Evolutionary conservation across 2,888 invertebrate genomes (phyloP).

Genomic region (Melieria omissa): DNA sequence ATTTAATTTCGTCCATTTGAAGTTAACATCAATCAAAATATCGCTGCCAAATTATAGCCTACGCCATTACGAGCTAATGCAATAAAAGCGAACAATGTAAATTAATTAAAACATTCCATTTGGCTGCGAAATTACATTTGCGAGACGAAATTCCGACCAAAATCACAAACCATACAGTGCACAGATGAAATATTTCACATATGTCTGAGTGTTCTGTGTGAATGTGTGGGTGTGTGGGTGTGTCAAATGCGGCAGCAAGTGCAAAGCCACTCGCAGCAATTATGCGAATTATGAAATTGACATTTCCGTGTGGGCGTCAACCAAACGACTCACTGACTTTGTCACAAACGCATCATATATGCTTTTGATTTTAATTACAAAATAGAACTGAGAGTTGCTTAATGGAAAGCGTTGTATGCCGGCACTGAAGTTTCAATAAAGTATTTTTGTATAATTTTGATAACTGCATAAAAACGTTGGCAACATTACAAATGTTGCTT

Average conservation of each 20-base stretch:
- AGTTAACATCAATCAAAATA: neutral
- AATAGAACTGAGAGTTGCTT: too few species aligned
- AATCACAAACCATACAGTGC: too few species aligned
- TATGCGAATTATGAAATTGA: slow-evolving; percentile 32
- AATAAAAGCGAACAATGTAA: slow-evolving; percentile 50
- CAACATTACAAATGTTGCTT: too few species aligned
- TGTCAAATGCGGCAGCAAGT: neutral
- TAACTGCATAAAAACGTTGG: too few species aligned
- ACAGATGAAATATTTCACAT: neutral
- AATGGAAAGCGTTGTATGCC: too few species aligned
- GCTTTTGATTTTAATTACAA: slow-evolving; percentile 31
- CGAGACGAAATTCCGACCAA: slow-evolving; percentile 35
- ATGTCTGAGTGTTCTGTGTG: neutral
- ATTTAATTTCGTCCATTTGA: too few species aligned
- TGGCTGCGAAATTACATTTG: slow-evolving; percentile 47
- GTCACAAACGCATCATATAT: neutral
- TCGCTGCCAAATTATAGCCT: slow-evolving; percentile 27
- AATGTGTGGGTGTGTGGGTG: neutral
- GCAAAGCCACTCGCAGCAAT: neutral
- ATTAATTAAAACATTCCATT: slow-evolving; percentile 54
- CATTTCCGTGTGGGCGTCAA: slow-evolving; percentile 32
- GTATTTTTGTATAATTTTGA: too few species aligned
- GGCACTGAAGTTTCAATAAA: too few species aligned
- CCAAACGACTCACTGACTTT: slow-evolving; percentile 6
- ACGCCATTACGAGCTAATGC: slow-evolving; percentile 42